Evolutionary conservation across 1,140 invertebrate species (phyloP).

Genomic region (Batillaria attramentaria): DNA sequence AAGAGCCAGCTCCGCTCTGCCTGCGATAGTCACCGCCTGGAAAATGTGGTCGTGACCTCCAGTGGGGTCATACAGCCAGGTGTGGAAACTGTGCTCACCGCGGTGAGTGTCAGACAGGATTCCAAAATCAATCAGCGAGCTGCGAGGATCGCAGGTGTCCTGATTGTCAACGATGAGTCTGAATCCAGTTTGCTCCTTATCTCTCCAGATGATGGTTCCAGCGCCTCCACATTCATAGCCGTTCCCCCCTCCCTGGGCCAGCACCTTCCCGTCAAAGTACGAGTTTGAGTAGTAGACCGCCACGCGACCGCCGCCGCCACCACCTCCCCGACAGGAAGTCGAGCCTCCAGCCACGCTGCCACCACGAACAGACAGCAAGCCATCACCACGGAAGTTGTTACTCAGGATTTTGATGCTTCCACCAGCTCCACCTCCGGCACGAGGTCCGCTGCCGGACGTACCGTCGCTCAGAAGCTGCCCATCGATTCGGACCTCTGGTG

Average conservation of each 20-base stretch:
- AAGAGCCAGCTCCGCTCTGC: constrained; percentile 54
- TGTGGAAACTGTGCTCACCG: constrained; percentile 58
- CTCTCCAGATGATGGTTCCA: constrained; percentile 50
- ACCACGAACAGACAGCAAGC: constrained; percentile 47
- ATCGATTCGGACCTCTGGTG: constrained; percentile 40
- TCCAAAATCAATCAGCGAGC: constrained; percentile 47
- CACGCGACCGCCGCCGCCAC: constrained; percentile 57
- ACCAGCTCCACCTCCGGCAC: constrained; percentile 58
- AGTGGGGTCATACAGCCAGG: constrained; percentile 56
- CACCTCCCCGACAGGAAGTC: constrained; percentile 53
- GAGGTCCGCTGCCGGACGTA: constrained; percentile 37
- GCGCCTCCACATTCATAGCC: constrained; percentile 60
- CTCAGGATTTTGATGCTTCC: constrained; percentile 52
- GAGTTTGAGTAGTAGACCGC: constrained; percentile 49
- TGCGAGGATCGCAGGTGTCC: constrained; percentile 46
- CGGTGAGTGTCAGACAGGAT: constrained; percentile 46
- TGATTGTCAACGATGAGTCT: constrained; percentile 56
- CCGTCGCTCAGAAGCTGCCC: constrained; percentile 47
- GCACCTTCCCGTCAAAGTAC: constrained; percentile 44
- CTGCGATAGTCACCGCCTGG: constrained; percentile 45
- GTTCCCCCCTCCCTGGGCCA: constrained; percentile 49
- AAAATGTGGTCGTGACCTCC: constrained; percentile 44
- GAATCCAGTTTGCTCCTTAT: constrained; percentile 37
- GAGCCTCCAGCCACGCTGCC: constrained; percentile 43
- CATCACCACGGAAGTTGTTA: constrained; percentile 46